Evolutionary conservation across 2,113 vertebrate species (phyloP).

Genomic region (Microcebus ravelobensis): DNA sequence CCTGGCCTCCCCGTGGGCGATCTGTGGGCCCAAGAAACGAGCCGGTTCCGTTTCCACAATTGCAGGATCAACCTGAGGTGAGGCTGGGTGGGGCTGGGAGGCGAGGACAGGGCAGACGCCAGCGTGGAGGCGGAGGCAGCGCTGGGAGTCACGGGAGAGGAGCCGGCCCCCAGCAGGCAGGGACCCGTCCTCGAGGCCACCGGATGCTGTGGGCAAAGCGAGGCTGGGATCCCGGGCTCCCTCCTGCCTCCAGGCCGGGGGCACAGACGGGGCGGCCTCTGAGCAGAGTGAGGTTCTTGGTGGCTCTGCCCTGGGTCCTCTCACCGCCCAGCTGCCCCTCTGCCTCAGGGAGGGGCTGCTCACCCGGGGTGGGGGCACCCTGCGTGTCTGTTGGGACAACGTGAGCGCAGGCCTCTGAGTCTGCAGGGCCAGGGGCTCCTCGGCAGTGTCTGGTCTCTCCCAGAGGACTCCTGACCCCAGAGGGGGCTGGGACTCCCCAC

Average conservation of each 20-base stretch:
- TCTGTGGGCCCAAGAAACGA: not conserved
- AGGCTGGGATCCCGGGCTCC: not conserved
- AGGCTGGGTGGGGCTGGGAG: accelerated
- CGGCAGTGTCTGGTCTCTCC: not conserved
- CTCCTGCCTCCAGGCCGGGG: not conserved
- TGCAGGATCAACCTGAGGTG: not conserved
- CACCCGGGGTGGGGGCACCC: not conserved
- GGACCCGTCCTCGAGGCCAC: accelerated
- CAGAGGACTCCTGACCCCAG: not conserved
- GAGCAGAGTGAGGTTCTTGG: not conserved
- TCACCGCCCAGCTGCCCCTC: not conserved
- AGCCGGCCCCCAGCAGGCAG: no score
- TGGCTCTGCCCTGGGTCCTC: not conserved
- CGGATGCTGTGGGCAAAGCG: accelerated
- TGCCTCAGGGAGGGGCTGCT: not conserved
- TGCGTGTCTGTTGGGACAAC: not conserved
- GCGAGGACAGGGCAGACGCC: no score
- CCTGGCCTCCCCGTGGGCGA: not conserved
- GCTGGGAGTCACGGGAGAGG: constrained; percentile 5
- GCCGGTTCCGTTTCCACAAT: not conserved
- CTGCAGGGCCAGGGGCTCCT: not conserved
- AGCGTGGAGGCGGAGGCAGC: not conserved
- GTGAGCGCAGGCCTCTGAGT: not conserved
- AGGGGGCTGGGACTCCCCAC: not conserved
- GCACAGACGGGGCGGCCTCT: not conserved